Evolutionary conservation across 2,888 invertebrate species (phyloP).

Genomic region (Melinaea marsaeus): DNA sequence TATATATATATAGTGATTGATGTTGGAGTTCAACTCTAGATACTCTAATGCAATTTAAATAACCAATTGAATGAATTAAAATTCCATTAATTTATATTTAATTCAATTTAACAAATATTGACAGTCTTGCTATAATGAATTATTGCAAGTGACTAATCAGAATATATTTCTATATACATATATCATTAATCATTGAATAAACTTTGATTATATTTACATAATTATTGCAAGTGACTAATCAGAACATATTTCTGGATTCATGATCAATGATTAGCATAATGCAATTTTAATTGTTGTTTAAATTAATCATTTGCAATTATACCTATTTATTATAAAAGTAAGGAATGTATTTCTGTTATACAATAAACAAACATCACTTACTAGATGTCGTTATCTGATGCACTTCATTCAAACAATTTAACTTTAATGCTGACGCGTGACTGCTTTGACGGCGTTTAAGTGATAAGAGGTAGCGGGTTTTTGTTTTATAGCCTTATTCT

Average conservation of each 20-base stretch:
- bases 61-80: no score
- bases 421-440: slow-evolving; percentile 59
- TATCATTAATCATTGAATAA: no score
- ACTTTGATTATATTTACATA: no score
- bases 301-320: not conserved
- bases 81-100: no score
- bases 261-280: not conserved
- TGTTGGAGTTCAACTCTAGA: no score
- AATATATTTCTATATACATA: not conserved
- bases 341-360: not conserved
- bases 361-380: slow-evolving; percentile 9
- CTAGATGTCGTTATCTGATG: slow-evolving; percentile 42
- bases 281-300: slow-evolving; percentile 1
- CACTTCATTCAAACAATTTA: slow-evolving; percentile 67
- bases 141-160: no score
- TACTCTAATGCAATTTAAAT: no score
- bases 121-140: no score
- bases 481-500: no score
- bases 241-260: not conserved
- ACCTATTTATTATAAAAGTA: not conserved
- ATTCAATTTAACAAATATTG: no score
- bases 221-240: no score
- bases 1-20: no score
- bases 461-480: slow-evolving; percentile 29
- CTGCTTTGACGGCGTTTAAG: slow-evolving; percentile 41